phyloP scores from a whole-genome alignment of 2,797 vertebrate species.

The Sebastes goodei region DNA sequence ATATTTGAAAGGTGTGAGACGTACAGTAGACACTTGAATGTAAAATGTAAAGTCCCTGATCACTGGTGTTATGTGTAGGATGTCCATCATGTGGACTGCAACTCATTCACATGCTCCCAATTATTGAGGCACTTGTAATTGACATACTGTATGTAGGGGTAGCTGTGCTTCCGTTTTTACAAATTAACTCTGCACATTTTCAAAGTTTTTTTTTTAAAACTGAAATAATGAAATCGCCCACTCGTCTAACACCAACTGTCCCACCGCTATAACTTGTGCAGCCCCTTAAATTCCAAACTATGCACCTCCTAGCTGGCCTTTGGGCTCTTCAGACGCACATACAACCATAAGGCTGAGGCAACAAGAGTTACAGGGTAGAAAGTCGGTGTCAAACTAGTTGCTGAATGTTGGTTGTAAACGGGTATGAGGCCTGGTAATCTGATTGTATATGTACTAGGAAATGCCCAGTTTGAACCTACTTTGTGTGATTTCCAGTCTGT shows the following conservation, averaged over 20 bases:
- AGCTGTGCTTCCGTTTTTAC: slow-evolving; percentile 62
- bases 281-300: neutral
- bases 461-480: slow-evolving; percentile 7
- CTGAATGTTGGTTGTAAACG: slow-evolving; percentile 14
- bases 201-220: neutral
- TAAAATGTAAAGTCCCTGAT: slow-evolving; percentile 56
- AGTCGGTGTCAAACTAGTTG: neutral
- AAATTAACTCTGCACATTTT: slow-evolving; percentile 29
- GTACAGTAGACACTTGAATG: slow-evolving; percentile 33
- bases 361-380: neutral
- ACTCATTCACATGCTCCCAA: slow-evolving; percentile 70
- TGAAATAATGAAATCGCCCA: slow-evolving; percentile 7
- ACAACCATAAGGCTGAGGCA: slow-evolving; percentile 8
- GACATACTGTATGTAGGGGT: slow-evolving; percentile 26
- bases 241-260: slow-evolving; percentile 2
- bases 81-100: slow-evolving; percentile 28
- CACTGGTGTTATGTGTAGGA: slow-evolving; percentile 33
- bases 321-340: slow-evolving; percentile 6
- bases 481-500: slow-evolving; percentile 1
- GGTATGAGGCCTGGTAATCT: neutral
- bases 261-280: slow-evolving; percentile 6
- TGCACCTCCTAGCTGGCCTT: neutral
- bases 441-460: slow-evolving; percentile 1
- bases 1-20: slow-evolving; percentile 34
- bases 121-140: slow-evolving; percentile 74